Conservation (phyloP, 2,113 vertebrate genomes). For the Telmatochromis brachygnathus region DNA sequence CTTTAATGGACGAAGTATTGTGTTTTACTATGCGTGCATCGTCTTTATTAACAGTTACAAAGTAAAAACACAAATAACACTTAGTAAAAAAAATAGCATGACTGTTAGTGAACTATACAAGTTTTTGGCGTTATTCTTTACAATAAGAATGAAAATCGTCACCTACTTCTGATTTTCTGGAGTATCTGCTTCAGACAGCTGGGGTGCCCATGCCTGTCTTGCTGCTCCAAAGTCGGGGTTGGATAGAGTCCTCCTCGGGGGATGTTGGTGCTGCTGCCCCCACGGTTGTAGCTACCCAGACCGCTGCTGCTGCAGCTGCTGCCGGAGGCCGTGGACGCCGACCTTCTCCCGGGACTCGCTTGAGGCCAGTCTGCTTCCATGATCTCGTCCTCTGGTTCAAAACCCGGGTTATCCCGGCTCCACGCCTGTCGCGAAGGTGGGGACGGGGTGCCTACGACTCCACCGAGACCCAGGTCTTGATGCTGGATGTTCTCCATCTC, state of each 20-base stretch:
- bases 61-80: neutral
- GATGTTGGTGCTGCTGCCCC: slow-evolving; percentile 53
- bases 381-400: slow-evolving; percentile 87
- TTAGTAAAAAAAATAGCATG: neutral
- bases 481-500: slow-evolving; percentile 75
- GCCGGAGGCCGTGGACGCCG: slow-evolving; percentile 74
- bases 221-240: slow-evolving; percentile 61
- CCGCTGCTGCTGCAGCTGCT: slow-evolving; percentile 69
- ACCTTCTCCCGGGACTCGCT: slow-evolving; percentile 73
- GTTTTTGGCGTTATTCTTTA: neutral
- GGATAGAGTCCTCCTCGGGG: slow-evolving; percentile 61
- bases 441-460: slow-evolving; percentile 70
- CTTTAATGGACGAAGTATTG: neutral
- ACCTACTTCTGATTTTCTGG: slow-evolving; percentile 67
- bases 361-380: slow-evolving; percentile 80
- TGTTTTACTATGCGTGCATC: neutral
- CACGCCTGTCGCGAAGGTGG: slow-evolving; percentile 88
- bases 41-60: neutral
- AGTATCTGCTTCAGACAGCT: slow-evolving; percentile 72
- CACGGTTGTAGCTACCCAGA: slow-evolving; percentile 61
- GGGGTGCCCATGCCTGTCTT: slow-evolving; percentile 60
- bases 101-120: neutral
- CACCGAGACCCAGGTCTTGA: slow-evolving; percentile 65
- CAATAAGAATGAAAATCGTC: neutral
- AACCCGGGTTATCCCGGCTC: slow-evolving; percentile 92